Evolutionary conservation across 2,113 vertebrate species (phyloP), one percentile per base, ranked within the genome.

Genomic region (Pomatorhinus ruficollis): DNA sequence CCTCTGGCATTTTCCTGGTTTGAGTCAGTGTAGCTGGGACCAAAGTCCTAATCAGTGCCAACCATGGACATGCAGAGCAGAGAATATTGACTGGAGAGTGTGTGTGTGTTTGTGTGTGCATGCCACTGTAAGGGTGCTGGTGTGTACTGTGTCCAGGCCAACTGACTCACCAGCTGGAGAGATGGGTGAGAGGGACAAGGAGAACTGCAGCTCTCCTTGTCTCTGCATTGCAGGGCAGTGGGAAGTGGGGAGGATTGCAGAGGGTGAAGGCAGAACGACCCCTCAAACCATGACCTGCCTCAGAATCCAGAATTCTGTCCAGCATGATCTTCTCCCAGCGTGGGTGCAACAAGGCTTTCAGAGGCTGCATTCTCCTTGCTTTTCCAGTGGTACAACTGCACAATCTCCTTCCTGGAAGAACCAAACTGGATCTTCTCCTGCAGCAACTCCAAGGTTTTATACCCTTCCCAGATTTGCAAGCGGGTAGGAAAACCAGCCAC

Each of bases 301-400:
- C 53, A 40, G 64, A 70, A 89, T 78, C 54, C 47, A 24, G 50
- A 44, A 66, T 88, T 59, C 7, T 18, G 23, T 45, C 23, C 5
- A 1, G 57, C 37, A 1, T 3, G 3, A 27, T 82, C 72, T 31
- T 87, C 33, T 89, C 40, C 68, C 8, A 3, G 1, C 0, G 0
- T 45, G 64, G 35, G 42, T 87, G 66, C 71, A 87, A 50, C 21
- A 82, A 72, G 45, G 35, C 20, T 45, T 76, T 69, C 7, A 2
- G 59, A 91, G 56, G 65, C 74, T 76, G 54, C 40, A 6, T 79
- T 23, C 20, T 70, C 31, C 8, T 63, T 83, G 57, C 21, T 71
- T 85, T 90, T 81, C 60, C 49, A 52, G 21, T 4, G 8, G 20
- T 44, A 13, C 16, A 64, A 35, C 33, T 39, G 39, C 42, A 59